These are phyloP conservation scores for Agrypnus murinus DNA, from an alignment of 2,888 invertebrate genomes.

Conservation along the genomic window DNA sequence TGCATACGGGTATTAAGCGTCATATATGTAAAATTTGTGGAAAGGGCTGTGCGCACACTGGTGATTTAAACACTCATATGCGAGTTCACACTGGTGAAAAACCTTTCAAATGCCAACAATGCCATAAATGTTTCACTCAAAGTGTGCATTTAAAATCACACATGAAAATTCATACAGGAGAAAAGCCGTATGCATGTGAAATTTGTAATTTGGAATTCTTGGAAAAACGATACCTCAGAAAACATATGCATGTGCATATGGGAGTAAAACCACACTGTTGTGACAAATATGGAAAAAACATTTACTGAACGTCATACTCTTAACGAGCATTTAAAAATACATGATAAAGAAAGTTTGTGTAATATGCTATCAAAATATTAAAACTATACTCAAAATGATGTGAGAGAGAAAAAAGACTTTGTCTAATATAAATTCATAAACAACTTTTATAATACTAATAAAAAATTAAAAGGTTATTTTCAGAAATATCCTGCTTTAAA, in stretches of 20 bases:
- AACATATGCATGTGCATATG: not conserved
- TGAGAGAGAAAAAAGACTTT: too few relatives aligned
- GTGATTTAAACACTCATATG: constrained; percentile 12
- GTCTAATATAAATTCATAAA: too few relatives aligned
- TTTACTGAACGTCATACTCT: constrained; percentile 1
- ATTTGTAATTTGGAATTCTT: not conserved
- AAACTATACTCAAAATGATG: too few relatives aligned
- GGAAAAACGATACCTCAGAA: not conserved
- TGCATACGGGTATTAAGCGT: constrained; percentile 2
- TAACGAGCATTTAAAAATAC: not conserved
- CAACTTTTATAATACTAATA: too few relatives aligned
- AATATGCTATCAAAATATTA: constrained; percentile 4
- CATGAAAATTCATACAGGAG: constrained; percentile 6
- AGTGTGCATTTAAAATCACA: constrained; percentile 14
- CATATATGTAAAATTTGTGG: constrained; percentile 11
- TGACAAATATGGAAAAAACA: not conserved
- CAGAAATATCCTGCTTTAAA: too few relatives aligned
- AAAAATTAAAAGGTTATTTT: too few relatives aligned
- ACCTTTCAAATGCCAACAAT: not conserved
- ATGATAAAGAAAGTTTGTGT: constrained; percentile 2
- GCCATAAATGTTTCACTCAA: constrained; percentile 12
- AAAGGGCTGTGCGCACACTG: constrained; percentile 6
- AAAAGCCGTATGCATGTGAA: constrained; percentile 5
- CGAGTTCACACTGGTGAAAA: constrained; percentile 19
- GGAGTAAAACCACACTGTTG: not conserved